Conservation (phyloP, 2,113 vertebrate genomes). For the Helogale parvula region DNA sequence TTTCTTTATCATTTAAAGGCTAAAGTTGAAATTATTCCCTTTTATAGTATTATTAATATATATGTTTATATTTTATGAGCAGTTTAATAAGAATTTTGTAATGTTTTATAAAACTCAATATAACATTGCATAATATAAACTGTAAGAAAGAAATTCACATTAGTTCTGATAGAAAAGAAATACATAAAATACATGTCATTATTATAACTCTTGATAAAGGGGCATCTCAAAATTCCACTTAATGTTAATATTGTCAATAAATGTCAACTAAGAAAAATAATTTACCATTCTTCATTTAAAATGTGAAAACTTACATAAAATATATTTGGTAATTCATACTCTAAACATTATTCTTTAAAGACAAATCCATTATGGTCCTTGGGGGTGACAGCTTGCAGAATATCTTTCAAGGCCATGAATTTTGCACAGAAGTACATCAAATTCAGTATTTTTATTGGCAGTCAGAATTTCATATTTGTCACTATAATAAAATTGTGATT, state of each 20-base stretch:
- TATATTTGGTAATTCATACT: background rate
- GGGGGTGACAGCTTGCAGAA: conserved; percentile 40
- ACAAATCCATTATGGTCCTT: conserved; percentile 56
- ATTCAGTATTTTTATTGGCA: conserved; percentile 66
- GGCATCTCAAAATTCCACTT: background rate
- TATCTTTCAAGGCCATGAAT: conserved; percentile 55
- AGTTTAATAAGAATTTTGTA: conserved; percentile 9
- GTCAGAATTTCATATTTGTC: conserved; percentile 66
- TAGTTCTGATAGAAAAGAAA: conserved; percentile 22
- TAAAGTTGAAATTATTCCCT: conserved; percentile 21
- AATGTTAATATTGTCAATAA: conserved; percentile 60
- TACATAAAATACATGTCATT: conserved; percentile 52
- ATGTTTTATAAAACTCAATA: conserved; percentile 53
- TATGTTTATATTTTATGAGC: conserved; percentile 39
- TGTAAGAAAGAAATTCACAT: conserved; percentile 41
- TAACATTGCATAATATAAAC: background rate
- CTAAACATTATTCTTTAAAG: conserved; percentile 46
- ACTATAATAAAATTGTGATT: conserved; percentile 62
- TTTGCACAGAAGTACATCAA: conserved; percentile 48
- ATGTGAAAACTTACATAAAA: conserved; percentile 44
- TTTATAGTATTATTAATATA: conserved; percentile 33
- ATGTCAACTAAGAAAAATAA: conserved; percentile 48
- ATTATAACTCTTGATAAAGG: background rate
- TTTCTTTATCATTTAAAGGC: conserved; percentile 12
- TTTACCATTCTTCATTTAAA: conserved; percentile 35